Conservation (phyloP, 1,140 invertebrate species). For the Chionoecetes opilio region DNA sequence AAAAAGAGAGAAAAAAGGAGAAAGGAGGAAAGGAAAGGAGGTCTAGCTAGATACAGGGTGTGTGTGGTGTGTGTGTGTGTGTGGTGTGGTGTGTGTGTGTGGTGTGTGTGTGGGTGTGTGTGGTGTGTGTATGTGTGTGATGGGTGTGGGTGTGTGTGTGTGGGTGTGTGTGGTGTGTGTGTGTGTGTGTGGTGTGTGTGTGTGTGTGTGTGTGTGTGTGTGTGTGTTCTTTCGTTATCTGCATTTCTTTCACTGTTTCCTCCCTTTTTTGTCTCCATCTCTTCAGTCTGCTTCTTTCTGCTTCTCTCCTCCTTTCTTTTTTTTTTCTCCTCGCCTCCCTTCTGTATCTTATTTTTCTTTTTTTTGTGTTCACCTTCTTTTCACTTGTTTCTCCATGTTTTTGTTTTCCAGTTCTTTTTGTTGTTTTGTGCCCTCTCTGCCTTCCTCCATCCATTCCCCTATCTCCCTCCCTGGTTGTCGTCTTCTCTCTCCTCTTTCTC, state of each 20-base stretch:
- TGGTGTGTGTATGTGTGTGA: conserved; percentile 17
- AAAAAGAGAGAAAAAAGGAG: background rate
- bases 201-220: background rate
- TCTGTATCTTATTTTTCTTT: background rate
- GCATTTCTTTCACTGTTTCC: background rate
- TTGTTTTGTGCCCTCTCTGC: no score
- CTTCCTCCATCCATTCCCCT: no score
- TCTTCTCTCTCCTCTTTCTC: background rate
- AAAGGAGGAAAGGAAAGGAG: background rate
- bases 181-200: conserved; percentile 23
- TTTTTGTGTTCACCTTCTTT: no score
- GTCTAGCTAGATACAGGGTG: background rate
- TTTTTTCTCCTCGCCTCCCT: background rate
- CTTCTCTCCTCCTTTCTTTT: background rate
- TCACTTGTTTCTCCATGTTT: no score
- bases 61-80: conserved; percentile 27
- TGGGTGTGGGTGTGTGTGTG: background rate
- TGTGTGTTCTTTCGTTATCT: background rate
- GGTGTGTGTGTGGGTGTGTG: conserved; percentile 16
- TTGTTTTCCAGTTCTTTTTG: no score
- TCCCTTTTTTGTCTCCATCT: no score
- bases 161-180: background rate
- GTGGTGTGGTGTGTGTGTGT: conserved; percentile 25
- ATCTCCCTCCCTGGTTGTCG: no score
- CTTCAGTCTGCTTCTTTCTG: background rate